Base-by-base conservation (phyloP, 1,140 invertebrate species). In the Tetragnatha versicolor region DNA sequence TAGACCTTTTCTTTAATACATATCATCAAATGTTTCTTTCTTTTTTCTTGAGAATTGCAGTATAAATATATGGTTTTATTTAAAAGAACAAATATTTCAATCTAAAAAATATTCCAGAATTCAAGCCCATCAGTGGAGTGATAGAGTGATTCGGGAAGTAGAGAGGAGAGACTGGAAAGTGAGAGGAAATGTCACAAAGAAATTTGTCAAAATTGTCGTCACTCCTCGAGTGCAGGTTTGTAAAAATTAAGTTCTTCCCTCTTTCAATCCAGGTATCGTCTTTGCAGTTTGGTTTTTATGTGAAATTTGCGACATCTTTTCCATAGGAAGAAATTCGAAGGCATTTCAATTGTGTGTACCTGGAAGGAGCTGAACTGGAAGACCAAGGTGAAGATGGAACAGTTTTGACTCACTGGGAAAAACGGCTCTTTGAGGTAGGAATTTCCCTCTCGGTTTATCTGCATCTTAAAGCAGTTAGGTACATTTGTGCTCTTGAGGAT, bases 301-400 rank as follows among this genome's bases (percentile, higher is more conserved):
- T 42, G 20, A 42, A 65, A 14, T 55, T 51, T 22, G n/a, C 6
- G 4, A 2, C 22, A 9, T 29, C 1, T 35, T 65, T 63, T 33
- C 35, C 55, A 5, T 25, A 84, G 82, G 73, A 84, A 66, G 83
- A 84, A 82, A 81, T 95, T 10, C 88, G 94, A 35, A 87, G 89
- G 17, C 97, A 99, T 86, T 99, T 99, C 84, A 91, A 93, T 84
- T 99, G 98, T 85, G 87, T 90, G 0, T 87, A 89, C 61, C 86
- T 99, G 27, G 97, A 98, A 88, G 98, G 98, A 0, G 98, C 97
- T 1, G 98, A 99, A 85, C 86, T 99, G 39, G 98, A 99, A 88
- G 95, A 99, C 87, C 98, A 99, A 88, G 97, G 97, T 0, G 95
- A 94, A 78, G 94, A 98, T 83, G 98, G 98, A 10, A 99, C 98